Conservation (phyloP, 30 jellyfish, hydroid and myxozoan genomes). For the Rhopilema esculentum region DNA sequence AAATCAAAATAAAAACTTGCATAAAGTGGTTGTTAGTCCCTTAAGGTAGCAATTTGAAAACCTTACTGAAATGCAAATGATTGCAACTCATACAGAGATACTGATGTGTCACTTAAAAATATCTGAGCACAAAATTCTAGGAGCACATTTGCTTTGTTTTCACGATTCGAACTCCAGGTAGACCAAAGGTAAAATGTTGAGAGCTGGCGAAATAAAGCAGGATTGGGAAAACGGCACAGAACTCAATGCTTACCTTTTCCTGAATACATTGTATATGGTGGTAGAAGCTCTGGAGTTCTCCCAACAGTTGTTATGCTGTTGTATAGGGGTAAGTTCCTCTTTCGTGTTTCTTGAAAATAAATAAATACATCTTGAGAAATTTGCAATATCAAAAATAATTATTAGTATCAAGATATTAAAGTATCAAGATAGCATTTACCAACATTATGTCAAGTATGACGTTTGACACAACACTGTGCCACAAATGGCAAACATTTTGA, state of each 20-base stretch:
- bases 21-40: too few relatives aligned
- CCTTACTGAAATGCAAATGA: too few relatives aligned
- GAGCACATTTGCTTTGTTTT: too few relatives aligned
- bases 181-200: too few relatives aligned
- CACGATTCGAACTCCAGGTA: too few relatives aligned
- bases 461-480: not conserved
- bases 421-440: not conserved
- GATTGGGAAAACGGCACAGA: not conserved
- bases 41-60: too few relatives aligned
- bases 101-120: too few relatives aligned
- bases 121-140: too few relatives aligned
- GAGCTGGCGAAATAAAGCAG: too few relatives aligned
- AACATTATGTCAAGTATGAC: not conserved
- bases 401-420: not conserved
- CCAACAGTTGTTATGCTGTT: constrained; percentile 65
- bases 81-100: too few relatives aligned
- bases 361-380: not conserved
- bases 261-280: constrained; percentile 74
- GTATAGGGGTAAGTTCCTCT: constrained; percentile 71
- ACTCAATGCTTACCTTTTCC: constrained; percentile 30
- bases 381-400: not conserved
- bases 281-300: constrained; percentile 78
- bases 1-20: too few relatives aligned
- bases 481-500: not conserved
- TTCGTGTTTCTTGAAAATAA: constrained; percentile 68